Evolutionary conservation across 2,888 invertebrate species (phyloP).

Genomic region (Monoplex corrugatus): DNA sequence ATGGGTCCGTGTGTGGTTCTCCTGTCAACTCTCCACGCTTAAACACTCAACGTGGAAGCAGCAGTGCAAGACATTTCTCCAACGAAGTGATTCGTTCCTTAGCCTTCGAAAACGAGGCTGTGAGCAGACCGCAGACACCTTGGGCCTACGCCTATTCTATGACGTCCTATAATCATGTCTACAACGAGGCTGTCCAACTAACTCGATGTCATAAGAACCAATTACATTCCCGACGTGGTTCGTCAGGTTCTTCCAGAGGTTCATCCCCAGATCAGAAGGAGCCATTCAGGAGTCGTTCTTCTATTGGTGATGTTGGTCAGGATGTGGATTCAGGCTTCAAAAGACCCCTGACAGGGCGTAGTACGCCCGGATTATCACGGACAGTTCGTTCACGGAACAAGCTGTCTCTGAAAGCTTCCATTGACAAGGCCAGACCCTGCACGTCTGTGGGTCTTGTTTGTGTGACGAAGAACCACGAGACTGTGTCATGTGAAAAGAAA

Average conservation of each 20-base stretch:
- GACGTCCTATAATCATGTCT: constrained; percentile 65
- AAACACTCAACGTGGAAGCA: background rate
- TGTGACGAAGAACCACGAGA: background rate
- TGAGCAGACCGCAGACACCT: constrained; percentile 55
- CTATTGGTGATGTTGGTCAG: background rate
- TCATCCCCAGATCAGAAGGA: background rate
- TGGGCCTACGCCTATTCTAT: constrained; percentile 67
- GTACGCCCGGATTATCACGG: background rate
- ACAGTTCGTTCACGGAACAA: background rate
- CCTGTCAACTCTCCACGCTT: background rate
- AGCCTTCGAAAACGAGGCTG: constrained; percentile 36
- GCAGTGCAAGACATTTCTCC: background rate
- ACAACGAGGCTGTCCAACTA: constrained; percentile 56
- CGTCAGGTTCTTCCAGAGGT: background rate
- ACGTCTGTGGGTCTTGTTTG: constrained; percentile 1
- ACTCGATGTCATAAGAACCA: constrained; percentile 11
- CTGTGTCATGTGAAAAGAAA: background rate
- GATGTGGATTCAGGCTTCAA: background rate
- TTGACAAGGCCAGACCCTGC: background rate
- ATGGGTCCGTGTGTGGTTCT: background rate
- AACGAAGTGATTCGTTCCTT: constrained; percentile 24
- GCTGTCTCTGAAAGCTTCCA: background rate
- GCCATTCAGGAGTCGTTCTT: background rate
- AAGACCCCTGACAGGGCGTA: background rate
- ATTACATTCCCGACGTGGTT: constrained; percentile 3